Percentiles rank a stretch among this genome's conserved stretches.
Conservation (phyloP, 2,888 invertebrate genomes). For the Tiphia femorata region DNA sequence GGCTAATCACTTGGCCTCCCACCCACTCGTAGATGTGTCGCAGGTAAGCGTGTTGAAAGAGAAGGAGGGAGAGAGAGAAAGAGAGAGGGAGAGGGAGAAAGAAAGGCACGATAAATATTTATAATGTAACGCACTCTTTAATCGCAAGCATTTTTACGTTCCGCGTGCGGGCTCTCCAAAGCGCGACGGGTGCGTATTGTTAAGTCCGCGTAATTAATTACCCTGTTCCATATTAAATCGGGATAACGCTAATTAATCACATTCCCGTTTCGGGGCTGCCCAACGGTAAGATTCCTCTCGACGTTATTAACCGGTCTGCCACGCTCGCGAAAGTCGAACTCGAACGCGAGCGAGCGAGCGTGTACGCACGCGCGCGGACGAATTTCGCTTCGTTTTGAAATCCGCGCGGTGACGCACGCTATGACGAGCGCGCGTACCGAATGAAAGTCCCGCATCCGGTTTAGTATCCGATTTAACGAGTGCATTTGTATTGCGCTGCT, state of each 20-base stretch:
- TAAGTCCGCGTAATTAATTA: slow-evolving; percentile 38
- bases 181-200: neutral
- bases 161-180: slow-evolving; percentile 8
- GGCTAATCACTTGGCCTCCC: too few species aligned
- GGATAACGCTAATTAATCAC: slow-evolving; percentile 34
- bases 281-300: neutral
- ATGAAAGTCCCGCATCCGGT: too few species aligned
- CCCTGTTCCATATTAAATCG: slow-evolving; percentile 22
- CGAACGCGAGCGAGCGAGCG: slow-evolving; percentile 2
- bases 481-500: too few species aligned
- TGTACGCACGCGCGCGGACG: neutral
- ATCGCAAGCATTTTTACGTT: slow-evolving; percentile 9
- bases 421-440: too few species aligned
- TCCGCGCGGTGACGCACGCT: too few species aligned
- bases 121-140: slow-evolving; percentile 44
- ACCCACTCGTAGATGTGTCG: too few species aligned
- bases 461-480: too few species aligned
- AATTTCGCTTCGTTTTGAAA: too few species aligned
- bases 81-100: too few species aligned
- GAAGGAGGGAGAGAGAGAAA: too few species aligned
- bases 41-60: too few species aligned
- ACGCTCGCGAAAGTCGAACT: slow-evolving; percentile 2
- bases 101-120: slow-evolving; percentile 41
- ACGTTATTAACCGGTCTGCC: neutral
- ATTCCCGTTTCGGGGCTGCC: slow-evolving; percentile 12